Evolutionary conservation across 2,888 invertebrate genomes (phyloP).

Genomic region (Alcis repandata): DNA sequence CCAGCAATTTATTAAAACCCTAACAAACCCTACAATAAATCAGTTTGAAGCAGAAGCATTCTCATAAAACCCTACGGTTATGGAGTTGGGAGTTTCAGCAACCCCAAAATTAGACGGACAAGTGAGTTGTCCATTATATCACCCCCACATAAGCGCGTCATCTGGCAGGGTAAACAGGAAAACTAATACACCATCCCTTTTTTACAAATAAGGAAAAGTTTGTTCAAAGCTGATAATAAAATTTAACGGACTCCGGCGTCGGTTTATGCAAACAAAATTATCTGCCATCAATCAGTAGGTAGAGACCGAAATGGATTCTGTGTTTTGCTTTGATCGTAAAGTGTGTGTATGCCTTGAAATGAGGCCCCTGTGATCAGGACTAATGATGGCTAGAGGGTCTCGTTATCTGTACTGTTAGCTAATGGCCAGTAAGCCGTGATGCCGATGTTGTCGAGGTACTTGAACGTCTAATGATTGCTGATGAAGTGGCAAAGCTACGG

Average conservation of each 20-base stretch:
- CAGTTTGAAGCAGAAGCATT: constrained; percentile 37
- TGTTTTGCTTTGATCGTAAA: constrained; percentile 31
- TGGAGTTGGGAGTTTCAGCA: constrained; percentile 30
- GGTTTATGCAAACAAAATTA: constrained; percentile 41
- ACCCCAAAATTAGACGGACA: constrained; percentile 47
- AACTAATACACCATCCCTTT: constrained; percentile 43
- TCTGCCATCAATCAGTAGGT: constrained; percentile 34
- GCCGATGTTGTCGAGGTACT: not conserved
- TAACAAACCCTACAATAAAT: constrained; percentile 35
- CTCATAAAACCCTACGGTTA: constrained; percentile 38
- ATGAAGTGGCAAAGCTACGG: not conserved
- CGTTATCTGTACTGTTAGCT: constrained; percentile 3
- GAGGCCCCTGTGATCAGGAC: constrained; percentile 19
- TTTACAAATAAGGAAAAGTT: constrained; percentile 45
- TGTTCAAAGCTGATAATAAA: constrained; percentile 44
- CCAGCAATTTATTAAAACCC: constrained; percentile 32
- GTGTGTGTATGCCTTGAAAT: constrained; percentile 15
- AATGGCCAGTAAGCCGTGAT: not conserved
- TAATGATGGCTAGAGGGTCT: constrained; percentile 7
- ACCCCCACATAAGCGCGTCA: constrained; percentile 43
- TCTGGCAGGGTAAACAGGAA: constrained; percentile 50
- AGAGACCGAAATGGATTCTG: constrained; percentile 25
- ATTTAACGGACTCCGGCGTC: constrained; percentile 39
- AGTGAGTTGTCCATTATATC: constrained; percentile 43
- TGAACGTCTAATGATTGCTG: not conserved